phyloP scores from a whole-genome alignment of 2,797 vertebrate species.

The Halcyon badia region DNA sequence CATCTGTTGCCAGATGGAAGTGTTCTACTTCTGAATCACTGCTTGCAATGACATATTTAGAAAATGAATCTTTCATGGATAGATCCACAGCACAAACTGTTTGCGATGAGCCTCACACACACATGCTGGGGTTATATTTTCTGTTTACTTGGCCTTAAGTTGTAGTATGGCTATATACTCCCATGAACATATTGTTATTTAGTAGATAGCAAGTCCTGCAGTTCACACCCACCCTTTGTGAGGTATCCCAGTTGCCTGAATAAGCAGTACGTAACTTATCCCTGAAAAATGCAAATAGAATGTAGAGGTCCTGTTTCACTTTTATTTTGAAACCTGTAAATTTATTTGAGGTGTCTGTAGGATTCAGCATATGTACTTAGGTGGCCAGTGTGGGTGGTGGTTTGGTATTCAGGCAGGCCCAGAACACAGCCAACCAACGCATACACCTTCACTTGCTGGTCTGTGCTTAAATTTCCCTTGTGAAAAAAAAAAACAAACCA shows the following conservation, averaged over 20 bases:
- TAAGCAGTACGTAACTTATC: neutral
- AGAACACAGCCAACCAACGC: neutral
- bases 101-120: neutral
- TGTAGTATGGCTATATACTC: neutral
- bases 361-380: neutral
- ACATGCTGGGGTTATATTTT: slow-evolving; percentile 13
- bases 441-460: neutral
- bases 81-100: neutral
- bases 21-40: slow-evolving; percentile 59
- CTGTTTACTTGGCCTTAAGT: slow-evolving; percentile 31
- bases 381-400: neutral
- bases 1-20: slow-evolving; percentile 54
- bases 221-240: neutral
- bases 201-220: neutral
- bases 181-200: neutral
- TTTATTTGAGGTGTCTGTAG: neutral
- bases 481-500: neutral
- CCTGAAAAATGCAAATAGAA: neutral
- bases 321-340: neutral
- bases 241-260: neutral
- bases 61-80: slow-evolving; percentile 43
- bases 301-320: neutral
- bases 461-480: neutral
- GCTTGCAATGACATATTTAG: slow-evolving; percentile 33
- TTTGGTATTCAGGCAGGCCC: neutral